Evolutionary conservation across 1,140 invertebrate species (phyloP).

Genomic region (Camponotus vicinus): DNA sequence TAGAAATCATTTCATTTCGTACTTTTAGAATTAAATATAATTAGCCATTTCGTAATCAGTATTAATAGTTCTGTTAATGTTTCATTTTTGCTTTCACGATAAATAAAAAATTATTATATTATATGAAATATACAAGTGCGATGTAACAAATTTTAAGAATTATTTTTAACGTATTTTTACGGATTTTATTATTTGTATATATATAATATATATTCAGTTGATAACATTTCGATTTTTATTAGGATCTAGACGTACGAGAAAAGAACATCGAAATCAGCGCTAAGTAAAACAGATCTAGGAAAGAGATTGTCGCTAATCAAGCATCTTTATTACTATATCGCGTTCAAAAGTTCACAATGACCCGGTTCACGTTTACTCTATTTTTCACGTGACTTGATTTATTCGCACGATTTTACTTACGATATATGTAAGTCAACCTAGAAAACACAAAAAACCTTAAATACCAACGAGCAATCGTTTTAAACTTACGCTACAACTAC

Average conservation of each 20-base stretch:
- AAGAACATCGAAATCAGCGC: background rate
- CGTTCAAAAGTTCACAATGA: conserved; percentile 46
- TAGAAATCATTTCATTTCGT: background rate
- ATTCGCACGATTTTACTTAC: conserved; percentile 54
- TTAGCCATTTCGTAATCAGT: background rate
- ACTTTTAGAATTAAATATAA: background rate
- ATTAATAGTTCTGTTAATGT: background rate
- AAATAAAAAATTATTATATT: conserved; percentile 5
- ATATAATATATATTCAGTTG: background rate
- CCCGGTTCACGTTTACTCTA: conserved; percentile 51
- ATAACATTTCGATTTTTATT: background rate
- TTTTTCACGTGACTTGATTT: conserved; percentile 70
- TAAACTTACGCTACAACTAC: background rate
- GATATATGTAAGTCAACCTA: conserved; percentile 12
- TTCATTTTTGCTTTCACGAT: background rate
- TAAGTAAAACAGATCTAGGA: conserved; percentile 10
- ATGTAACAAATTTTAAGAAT: background rate
- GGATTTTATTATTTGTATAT: background rate
- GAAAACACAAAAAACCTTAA: conserved; percentile 6
- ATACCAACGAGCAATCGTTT: background rate
- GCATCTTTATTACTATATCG: conserved; percentile 45
- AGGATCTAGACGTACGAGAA: background rate
- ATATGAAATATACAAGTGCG: background rate
- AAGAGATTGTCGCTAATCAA: conserved; percentile 11
- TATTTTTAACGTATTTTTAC: too few species aligned